Conservation (phyloP, 2,888 invertebrate genomes). For the Platycheirus rosarum region DNA sequence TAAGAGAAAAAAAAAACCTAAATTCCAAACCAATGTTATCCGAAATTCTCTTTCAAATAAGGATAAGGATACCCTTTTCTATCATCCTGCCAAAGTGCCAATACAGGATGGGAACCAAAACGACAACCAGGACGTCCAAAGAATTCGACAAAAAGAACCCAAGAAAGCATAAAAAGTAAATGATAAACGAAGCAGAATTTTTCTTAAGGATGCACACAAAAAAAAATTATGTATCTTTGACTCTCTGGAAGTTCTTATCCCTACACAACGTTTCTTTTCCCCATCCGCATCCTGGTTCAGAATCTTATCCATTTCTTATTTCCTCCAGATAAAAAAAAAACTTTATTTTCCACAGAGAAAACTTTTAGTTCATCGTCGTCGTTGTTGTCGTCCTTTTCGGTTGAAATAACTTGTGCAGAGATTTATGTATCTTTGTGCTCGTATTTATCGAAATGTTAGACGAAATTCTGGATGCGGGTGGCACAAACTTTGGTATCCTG, state of each 20-base stretch:
- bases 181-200: slow-evolving; percentile 51
- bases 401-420: slow-evolving; percentile 29
- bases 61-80: slow-evolving; percentile 10
- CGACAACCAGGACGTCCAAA: slow-evolving; percentile 24
- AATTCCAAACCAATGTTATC: slow-evolving; percentile 15
- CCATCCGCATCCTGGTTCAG: slow-evolving; percentile 14
- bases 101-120: slow-evolving; percentile 32
- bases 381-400: not conserved
- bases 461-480: not conserved
- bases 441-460: not conserved
- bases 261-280: slow-evolving; percentile 6
- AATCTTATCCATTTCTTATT: slow-evolving; percentile 33
- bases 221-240: slow-evolving; percentile 30
- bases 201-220: slow-evolving; percentile 3
- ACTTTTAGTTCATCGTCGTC: slow-evolving; percentile 38
- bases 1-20: not conserved
- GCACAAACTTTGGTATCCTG: not conserved
- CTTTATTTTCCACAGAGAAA: slow-evolving; percentile 24
- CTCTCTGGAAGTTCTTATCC: slow-evolving; percentile 39
- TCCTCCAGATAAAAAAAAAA: slow-evolving; percentile 5
- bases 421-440: slow-evolving; percentile 22
- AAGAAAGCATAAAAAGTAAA: slow-evolving; percentile 16
- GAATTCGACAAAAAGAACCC: not conserved
- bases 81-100: slow-evolving; percentile 30
- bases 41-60: slow-evolving; percentile 16